Base-by-base conservation (phyloP, 2,113 vertebrate genomes). In the Vidua macroura region DNA sequence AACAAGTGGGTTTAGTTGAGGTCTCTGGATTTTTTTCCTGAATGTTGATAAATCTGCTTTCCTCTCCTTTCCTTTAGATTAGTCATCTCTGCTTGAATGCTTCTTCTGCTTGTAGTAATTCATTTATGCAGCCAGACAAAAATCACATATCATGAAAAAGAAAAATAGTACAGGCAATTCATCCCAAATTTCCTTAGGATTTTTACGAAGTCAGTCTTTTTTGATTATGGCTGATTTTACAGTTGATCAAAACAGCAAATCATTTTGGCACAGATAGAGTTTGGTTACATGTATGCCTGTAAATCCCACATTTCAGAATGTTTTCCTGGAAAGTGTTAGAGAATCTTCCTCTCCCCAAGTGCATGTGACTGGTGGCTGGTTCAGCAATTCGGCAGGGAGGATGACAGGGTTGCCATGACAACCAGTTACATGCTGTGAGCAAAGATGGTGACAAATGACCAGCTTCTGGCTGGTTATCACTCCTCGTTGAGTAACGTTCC, bases 351-450 rank as follows among this genome's bases (percentile, higher is more conserved):
- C 59, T 93, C 79, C 51, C 59, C 62, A 35, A 68, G 56, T 2
- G 3, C 60, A 37, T 76, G 67, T 62, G 68, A 83, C 68, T 93
- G 96, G 64, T 83, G 66, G 85, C 66, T 94, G 96, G 66, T 83
- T 93, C 81, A 95, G 95, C 94, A 56, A 79, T 97, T 96, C 55
- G 4, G 95, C 89, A 91, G 95, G 93, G 97, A 98, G 95, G 95
- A 96, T 11, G 68, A 96, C 95, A 92, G 88, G 35, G 98, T 99
- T 98, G 98, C 97, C 96, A 98, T 97, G 98, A 95, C 98, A 97
- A 98, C 97, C 92, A 68, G 74, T 74, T 93, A 60, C 90, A 58
- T 92, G 44, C 96, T 95, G 93, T 82, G 97, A 95, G 59, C 95
- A 94, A 77, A 92, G 90, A 92, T 59, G 82, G 66, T 96, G 97